Evolutionary conservation across 2,888 invertebrate genomes (phyloP).

Genomic region (Patella caerulea): DNA sequence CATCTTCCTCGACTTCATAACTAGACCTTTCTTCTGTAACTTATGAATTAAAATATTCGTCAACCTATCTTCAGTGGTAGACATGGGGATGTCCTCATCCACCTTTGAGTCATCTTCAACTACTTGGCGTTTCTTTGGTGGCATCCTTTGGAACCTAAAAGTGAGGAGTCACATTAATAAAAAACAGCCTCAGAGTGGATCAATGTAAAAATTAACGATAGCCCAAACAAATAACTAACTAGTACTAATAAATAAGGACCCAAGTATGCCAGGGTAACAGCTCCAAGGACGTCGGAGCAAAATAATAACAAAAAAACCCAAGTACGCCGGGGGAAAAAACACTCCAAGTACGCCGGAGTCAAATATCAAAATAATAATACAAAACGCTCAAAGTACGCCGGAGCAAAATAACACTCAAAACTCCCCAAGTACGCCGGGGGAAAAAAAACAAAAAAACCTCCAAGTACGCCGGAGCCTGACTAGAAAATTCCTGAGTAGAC

Average conservation of each 20-base stretch:
- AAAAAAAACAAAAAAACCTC: too few relatives aligned
- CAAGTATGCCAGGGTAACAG: not conserved
- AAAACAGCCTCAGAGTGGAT: too few relatives aligned
- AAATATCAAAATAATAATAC: not conserved
- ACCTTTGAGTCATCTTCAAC: not conserved
- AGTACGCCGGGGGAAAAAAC: not conserved
- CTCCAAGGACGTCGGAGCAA: not conserved
- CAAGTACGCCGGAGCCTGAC: too few relatives aligned
- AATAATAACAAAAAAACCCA: not conserved
- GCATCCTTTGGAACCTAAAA: not conserved
- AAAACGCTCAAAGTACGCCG: not conserved
- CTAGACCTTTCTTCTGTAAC: not conserved
- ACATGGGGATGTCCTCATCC: not conserved
- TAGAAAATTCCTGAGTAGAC: too few relatives aligned
- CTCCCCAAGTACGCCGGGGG: too few relatives aligned
- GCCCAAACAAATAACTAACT: not conserved
- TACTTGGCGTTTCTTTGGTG: not conserved
- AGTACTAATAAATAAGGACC: not conserved
- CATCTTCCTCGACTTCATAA: too few relatives aligned
- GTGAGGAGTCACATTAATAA: too few relatives aligned
- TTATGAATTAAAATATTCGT: not conserved
- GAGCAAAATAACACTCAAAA: not conserved
- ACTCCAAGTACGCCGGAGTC: not conserved
- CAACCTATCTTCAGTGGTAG: not conserved
- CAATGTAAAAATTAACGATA: not conserved